Percentiles rank a stretch among this genome's conserved stretches.
Conservation (phyloP, 2,888 invertebrate species). For the Dexiosoma caninum region DNA sequence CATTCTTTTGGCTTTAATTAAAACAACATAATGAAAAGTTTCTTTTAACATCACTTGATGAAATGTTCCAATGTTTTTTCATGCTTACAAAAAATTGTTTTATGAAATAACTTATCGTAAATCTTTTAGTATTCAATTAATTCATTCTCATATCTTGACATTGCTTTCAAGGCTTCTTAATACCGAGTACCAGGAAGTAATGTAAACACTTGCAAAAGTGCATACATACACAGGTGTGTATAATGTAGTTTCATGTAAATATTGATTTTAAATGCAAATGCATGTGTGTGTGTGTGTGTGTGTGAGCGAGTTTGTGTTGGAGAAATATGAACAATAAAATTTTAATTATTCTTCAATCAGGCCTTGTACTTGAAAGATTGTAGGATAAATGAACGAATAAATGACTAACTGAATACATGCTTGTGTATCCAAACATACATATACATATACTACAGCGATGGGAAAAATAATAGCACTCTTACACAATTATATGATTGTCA, state of each 20-base stretch:
- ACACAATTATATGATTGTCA: no score
- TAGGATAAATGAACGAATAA: slow-evolving; percentile 47
- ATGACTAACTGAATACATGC: slow-evolving; percentile 10
- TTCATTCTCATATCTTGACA: background rate
- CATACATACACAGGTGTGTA: background rate
- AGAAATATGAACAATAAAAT: slow-evolving; percentile 23
- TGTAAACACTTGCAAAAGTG: background rate
- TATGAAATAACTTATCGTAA: background rate
- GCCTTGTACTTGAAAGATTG: slow-evolving; percentile 54
- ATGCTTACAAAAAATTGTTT: background rate
- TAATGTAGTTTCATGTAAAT: background rate
- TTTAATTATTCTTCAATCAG: slow-evolving; percentile 50
- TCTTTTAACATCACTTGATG: no score
- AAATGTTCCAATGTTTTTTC: no score
- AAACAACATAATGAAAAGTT: background rate
- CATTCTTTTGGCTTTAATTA: no score
- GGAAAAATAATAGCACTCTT: no score
- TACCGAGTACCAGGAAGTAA: background rate
- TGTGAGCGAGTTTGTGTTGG: background rate
- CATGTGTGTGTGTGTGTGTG: background rate
- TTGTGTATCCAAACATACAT: background rate
- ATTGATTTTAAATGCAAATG: slow-evolving; percentile 21
- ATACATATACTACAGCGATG: background rate
- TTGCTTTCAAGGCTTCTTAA: background rate
- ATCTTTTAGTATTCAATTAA: background rate